phyloP scores from a whole-genome alignment of 2,797 vertebrate species.

The Pangasius sanitwongsei region DNA sequence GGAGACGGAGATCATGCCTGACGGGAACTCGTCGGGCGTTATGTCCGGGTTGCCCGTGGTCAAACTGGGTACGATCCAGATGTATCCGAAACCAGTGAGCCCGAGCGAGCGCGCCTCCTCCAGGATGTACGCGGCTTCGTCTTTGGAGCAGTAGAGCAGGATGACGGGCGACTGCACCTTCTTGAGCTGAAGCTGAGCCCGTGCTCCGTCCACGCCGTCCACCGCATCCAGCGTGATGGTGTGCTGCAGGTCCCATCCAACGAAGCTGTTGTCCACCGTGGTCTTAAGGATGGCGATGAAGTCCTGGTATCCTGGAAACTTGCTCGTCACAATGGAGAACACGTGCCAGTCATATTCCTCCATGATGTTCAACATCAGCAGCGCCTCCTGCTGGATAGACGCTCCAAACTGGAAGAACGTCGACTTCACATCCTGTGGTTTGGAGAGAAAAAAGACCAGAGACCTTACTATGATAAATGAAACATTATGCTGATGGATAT shows the following conservation, averaged over 20 bases:
- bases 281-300: conserved; percentile 94
- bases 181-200: conserved; percentile 93
- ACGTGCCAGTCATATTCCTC: conserved; percentile 99
- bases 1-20: conserved; percentile 93
- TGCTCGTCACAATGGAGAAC: conserved; percentile 96
- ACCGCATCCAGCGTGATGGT: conserved; percentile 88
- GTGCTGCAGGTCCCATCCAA: conserved; percentile 97
- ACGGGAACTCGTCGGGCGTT: conserved; percentile 89
- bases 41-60: conserved; percentile 92
- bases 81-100: conserved; percentile 93
- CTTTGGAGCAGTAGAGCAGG: conserved; percentile 94
- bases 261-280: conserved; percentile 96
- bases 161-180: conserved; percentile 96
- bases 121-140: conserved; percentile 90
- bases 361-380: conserved; percentile 97
- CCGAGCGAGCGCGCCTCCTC: conserved; percentile 94
- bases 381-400: conserved; percentile 96
- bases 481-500: background rate
- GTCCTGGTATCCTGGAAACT: conserved; percentile 95
- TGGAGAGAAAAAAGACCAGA: background rate
- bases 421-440: conserved; percentile 89
- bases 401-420: conserved; percentile 98
- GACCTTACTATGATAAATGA: background rate
- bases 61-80: conserved; percentile 97
- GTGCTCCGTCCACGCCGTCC: conserved; percentile 81